A percentile compares a stretch with the other conserved stretches of the same genome.
phyloP scores from a whole-genome alignment of 2,113 vertebrate genomes.

The Anoura caudifer region DNA sequence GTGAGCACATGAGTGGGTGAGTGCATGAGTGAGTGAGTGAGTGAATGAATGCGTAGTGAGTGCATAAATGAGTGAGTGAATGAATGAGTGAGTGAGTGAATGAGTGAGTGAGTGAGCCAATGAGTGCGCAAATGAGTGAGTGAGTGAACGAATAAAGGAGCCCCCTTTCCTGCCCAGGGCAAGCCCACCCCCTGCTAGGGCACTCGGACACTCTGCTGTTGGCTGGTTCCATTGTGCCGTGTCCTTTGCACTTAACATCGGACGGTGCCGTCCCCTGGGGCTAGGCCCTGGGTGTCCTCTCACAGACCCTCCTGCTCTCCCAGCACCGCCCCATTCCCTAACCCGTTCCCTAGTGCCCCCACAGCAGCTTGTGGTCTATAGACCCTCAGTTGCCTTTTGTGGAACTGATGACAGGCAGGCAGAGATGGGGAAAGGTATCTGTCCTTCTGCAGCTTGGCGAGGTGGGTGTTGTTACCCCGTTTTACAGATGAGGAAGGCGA shows the following conservation, averaged over 20 bases:
- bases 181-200: background rate
- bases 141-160: background rate
- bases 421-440: background rate
- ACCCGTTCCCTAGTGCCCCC: background rate
- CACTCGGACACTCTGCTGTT: rapidly evolving
- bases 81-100: too few species aligned
- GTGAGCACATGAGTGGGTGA: too few species aligned
- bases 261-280: background rate
- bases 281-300: background rate
- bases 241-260: background rate
- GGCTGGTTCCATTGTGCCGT: too few species aligned
- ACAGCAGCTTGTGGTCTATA: rapidly evolving
- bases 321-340: background rate
- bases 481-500: background rate
- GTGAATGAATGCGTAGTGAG: rapidly evolving
- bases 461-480: too few species aligned
- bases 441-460: rapidly evolving
- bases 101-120: too few species aligned
- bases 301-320: too few species aligned
- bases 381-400: background rate
- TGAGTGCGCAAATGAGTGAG: too few species aligned
- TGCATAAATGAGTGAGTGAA: rapidly evolving
- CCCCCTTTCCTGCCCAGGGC: rapidly evolving
- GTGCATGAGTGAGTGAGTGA: rapidly evolving
- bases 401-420: background rate